Evolutionary conservation across 2,797 vertebrate species (phyloP), one percentile per base, ranked within the genome.

Genomic region (Enteromius mattozi): DNA sequence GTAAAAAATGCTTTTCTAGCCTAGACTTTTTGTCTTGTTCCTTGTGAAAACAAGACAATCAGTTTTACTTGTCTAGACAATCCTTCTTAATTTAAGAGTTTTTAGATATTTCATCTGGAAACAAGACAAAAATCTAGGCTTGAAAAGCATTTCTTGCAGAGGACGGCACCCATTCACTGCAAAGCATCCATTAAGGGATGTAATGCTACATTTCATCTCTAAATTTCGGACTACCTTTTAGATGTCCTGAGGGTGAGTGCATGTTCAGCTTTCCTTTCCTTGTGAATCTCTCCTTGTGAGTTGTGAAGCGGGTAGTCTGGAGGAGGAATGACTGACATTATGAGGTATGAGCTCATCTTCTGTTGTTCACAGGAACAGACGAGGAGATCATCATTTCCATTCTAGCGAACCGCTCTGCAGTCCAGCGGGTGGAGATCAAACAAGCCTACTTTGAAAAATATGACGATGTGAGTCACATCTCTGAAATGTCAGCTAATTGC

Each of bases 371-470:
- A 96, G 96, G 96, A 74, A 96, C 96, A 0, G 93, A 96, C 70
- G 96, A 96, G 65, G 94, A 95, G 49, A 40, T 80, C 88, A 95
- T 96, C 45, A 93, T 93, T 68, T 88, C 94, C 19, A 94, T 96
- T 84, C 83, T 96, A 88, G 93, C 94, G 56, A 94, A 94, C 88
- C 95, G 94, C 16, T 94, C 90, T 6, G 88, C 93, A 37, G 89
- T 88, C 70, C 95, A 96, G 87, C 94, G 96, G 1, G 40, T 95
- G 86, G 93, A 95, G 85, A 92, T 96, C 82, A 96, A 96, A 85
- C 88, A 92, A 88, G 94, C 95, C 0, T 96, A 95, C 85, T 94
- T 94, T 81, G 95, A 96, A 56, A 95, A 95, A 89, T 96, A 95
- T 33, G 96, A 96, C 0, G 94, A 96, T 12, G 96, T 96, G 89